A percentile compares a stretch with the other conserved stretches of the same genome.
phyloP scores from a whole-genome alignment of 92 coral and sea anemone genomes.

The Phymanthus crucifer region DNA sequence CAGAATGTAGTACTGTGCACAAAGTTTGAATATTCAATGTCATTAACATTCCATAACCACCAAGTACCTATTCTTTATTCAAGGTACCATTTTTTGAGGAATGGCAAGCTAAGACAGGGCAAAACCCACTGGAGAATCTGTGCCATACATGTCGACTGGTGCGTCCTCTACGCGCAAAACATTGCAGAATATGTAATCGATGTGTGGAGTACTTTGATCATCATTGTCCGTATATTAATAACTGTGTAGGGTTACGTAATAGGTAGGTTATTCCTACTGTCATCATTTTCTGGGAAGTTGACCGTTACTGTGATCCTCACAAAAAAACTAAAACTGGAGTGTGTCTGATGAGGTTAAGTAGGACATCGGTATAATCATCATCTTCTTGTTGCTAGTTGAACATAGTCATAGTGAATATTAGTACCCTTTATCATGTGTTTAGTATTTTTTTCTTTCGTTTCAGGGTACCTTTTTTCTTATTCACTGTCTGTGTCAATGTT shows the following conservation, averaged over 20 bases:
- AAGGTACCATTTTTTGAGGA: constrained; percentile 84
- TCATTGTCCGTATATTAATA: constrained; percentile 97
- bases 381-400: no score
- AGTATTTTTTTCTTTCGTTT: not conserved
- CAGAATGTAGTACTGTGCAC: not conserved
- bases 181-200: constrained; percentile 96
- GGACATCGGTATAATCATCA: not conserved
- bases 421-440: not conserved
- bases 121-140: constrained; percentile 83
- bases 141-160: constrained; percentile 99
- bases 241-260: constrained; percentile 90
- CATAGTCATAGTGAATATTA: no score
- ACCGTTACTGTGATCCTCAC: no score
- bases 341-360: no score
- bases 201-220: constrained; percentile 95
- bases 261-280: constrained; percentile 48
- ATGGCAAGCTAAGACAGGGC: constrained; percentile 86
- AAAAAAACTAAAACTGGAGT: no score
- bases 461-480: constrained; percentile 84
- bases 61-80: not conserved
- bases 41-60: no score
- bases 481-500: constrained; percentile 60
- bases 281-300: no score
- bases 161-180: constrained; percentile 94
- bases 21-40: no score